These are phyloP conservation scores for Platysteira castanea DNA, from an alignment of 2,113 vertebrate genomes.

Conservation along the genomic window DNA sequence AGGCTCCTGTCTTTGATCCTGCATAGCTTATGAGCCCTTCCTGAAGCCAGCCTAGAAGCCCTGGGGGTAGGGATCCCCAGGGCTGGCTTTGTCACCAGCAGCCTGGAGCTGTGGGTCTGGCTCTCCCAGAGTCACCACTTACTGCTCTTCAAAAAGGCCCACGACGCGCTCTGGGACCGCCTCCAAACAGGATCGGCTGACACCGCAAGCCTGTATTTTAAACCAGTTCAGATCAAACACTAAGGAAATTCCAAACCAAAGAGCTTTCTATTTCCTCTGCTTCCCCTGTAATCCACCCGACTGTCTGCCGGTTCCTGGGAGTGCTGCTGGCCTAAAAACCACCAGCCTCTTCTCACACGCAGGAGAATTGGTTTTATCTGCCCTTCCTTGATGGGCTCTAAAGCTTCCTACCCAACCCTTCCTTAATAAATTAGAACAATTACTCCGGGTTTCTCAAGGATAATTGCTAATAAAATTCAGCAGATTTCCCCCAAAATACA, in stretches of 20 bases:
- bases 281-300: slow-evolving; percentile 40
- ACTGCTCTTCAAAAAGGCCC: slow-evolving; percentile 25
- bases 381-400: neutral
- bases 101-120: neutral
- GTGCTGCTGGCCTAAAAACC: neutral
- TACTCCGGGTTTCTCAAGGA: neutral
- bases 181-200: neutral
- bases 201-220: slow-evolving; percentile 39
- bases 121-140: neutral
- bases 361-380: neutral
- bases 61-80: neutral
- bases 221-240: slow-evolving; percentile 53
- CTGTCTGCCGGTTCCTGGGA: neutral
- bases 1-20: slow-evolving; percentile 20
- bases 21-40: neutral
- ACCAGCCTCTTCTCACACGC: neutral
- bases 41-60: neutral
- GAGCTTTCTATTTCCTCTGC: slow-evolving; percentile 46
- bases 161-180: neutral
- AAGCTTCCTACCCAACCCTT: slow-evolving; percentile 3
- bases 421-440: slow-evolving; percentile 45
- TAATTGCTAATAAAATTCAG: slow-evolving; percentile 39
- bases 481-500: slow-evolving; percentile 33
- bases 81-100: neutral
- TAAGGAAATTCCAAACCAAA: slow-evolving; percentile 45